These are phyloP conservation scores for Nycticryphes semicollaris DNA, from an alignment of 2,113 vertebrate species.

Conservation along the genomic window DNA sequence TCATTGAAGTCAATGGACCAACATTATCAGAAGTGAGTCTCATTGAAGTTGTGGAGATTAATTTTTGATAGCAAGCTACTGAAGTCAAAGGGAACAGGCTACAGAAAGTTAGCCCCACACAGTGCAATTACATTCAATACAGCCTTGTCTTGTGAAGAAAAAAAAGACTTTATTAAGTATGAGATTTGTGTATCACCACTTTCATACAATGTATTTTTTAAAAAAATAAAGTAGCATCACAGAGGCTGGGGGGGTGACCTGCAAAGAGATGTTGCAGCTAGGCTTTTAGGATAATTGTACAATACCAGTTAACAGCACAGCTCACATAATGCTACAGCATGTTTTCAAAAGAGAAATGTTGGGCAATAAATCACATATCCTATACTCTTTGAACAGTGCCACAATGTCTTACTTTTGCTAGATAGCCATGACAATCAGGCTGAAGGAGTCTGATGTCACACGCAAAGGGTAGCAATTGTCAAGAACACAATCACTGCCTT, in stretches of 20 bases:
- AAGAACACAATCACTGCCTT: not conserved
- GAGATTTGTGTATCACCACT: not conserved
- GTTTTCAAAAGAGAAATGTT: not conserved
- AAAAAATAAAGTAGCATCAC: not conserved
- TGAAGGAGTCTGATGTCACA: not conserved
- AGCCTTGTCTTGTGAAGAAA: not conserved
- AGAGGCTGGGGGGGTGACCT: not conserved
- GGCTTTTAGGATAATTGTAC: not conserved
- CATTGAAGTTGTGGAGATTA: not conserved
- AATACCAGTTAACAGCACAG: not conserved
- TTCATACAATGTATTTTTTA: not conserved
- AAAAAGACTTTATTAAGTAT: not conserved
- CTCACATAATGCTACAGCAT: not conserved
- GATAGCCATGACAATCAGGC: not conserved
- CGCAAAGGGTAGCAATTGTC: not conserved
- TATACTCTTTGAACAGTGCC: not conserved
- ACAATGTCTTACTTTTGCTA: not conserved
- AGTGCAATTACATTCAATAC: not conserved
- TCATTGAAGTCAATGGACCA: constrained; percentile 31
- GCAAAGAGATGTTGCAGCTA: not conserved
- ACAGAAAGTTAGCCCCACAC: not conserved
- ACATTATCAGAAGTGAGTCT: not conserved
- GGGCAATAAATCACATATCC: not conserved
- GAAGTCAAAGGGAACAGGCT: not conserved
- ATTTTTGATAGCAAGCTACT: not conserved